These are phyloP conservation scores for Leptodactylus fuscus DNA, from an alignment of 2,113 vertebrate species.

Conservation along the genomic window DNA sequence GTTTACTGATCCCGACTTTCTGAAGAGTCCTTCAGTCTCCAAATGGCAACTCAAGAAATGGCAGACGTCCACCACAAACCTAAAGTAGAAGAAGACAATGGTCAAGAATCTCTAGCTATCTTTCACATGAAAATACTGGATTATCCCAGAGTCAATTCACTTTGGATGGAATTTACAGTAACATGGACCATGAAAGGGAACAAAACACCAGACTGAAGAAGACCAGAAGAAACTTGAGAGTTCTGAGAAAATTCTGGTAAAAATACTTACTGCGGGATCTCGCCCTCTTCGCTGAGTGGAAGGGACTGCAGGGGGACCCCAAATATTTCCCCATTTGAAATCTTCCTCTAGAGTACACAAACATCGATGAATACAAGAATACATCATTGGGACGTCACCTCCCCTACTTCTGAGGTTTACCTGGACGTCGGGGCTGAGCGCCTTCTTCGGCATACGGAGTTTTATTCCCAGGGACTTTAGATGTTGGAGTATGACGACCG, in stretches of 20 bases:
- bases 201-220: too few relatives aligned
- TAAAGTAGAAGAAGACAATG: slow-evolving; percentile 18
- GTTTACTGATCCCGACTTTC: slow-evolving; percentile 70
- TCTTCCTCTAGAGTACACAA: slow-evolving; percentile 59
- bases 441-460: slow-evolving; percentile 29
- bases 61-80: slow-evolving; percentile 71
- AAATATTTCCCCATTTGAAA: slow-evolving; percentile 42
- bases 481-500: slow-evolving; percentile 16
- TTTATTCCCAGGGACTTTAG: slow-evolving; percentile 44
- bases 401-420: not conserved
- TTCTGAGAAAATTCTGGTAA: too few relatives aligned
- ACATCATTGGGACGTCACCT: too few relatives aligned
- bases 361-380: not conserved
- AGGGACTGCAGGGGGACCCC: slow-evolving; percentile 64
- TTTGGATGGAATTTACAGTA: too few relatives aligned
- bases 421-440: slow-evolving; percentile 19
- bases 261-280: slow-evolving; percentile 69
- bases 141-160: not conserved
- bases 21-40: slow-evolving; percentile 70
- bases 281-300: slow-evolving; percentile 57
- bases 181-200: not conserved
- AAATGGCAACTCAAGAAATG: slow-evolving; percentile 67
- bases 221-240: too few relatives aligned
- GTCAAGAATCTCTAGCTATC: not conserved
- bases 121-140: not conserved